These are phyloP conservation scores for Emmelina monodactyla DNA, from an alignment of 2,888 invertebrate genomes.

Conservation along the genomic window DNA sequence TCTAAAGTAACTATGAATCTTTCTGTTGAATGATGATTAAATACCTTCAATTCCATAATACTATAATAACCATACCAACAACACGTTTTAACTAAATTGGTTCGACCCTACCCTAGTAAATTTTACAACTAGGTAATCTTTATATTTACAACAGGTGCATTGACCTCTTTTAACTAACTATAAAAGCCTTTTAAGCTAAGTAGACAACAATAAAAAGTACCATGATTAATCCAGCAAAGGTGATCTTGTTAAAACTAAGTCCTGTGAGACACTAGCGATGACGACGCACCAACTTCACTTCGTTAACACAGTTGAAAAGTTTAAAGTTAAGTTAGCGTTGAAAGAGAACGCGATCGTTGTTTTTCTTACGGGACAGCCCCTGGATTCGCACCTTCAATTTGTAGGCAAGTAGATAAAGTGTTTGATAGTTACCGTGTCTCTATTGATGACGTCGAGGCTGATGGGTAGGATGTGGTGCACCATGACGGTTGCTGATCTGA, in stretches of 20 bases:
- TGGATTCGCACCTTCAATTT: too few relatives aligned
- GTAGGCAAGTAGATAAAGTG: too few relatives aligned
- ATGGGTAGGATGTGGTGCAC: conserved; percentile 34
- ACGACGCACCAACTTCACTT: too few relatives aligned
- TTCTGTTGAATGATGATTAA: too few relatives aligned
- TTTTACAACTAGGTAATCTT: neutral
- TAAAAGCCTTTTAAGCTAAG: too few relatives aligned
- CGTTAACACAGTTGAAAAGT: too few relatives aligned
- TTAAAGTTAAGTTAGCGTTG: too few relatives aligned
- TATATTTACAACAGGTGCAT: neutral
- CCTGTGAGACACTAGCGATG: too few relatives aligned
- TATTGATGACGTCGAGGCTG: conserved; percentile 25
- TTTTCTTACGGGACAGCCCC: too few relatives aligned
- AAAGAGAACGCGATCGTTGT: neutral
- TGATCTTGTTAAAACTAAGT: neutral
- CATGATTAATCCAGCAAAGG: neutral
- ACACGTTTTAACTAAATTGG: too few relatives aligned
- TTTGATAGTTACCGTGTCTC: conserved; percentile 23
- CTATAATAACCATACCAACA: neutral
- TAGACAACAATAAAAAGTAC: neutral
- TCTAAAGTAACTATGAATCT: too few relatives aligned
- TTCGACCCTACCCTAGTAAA: neutral
- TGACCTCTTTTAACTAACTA: too few relatives aligned
- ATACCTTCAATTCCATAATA: neutral
- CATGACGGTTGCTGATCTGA: conserved; percentile 23